These are phyloP conservation scores for Drosophila pseudotalamancana DNA, from an alignment of 2,888 invertebrate species.

Conservation along the genomic window DNA sequence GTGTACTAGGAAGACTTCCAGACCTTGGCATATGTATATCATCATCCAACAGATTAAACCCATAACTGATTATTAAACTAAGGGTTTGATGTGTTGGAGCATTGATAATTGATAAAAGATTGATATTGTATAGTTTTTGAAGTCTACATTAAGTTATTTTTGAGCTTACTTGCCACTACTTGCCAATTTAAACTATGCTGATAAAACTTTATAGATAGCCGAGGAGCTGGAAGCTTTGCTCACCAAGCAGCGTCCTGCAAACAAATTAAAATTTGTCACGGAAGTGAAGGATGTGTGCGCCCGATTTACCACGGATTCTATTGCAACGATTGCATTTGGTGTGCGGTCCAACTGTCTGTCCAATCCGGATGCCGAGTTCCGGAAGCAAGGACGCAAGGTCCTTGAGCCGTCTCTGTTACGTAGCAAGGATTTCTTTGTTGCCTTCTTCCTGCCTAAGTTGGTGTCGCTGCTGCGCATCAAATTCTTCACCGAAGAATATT, in stretches of 20 bases:
- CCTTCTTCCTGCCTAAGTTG: slow-evolving; percentile 81
- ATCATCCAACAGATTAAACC: too few relatives aligned
- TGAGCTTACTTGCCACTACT: too few relatives aligned
- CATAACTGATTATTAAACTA: too few relatives aligned
- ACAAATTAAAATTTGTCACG: slow-evolving; percentile 36
- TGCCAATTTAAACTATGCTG: not conserved
- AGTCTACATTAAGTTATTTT: too few relatives aligned
- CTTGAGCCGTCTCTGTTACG: slow-evolving; percentile 64
- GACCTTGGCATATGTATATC: too few relatives aligned
- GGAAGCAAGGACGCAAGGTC: slow-evolving; percentile 65
- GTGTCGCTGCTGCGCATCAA: slow-evolving; percentile 68
- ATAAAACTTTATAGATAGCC: slow-evolving; percentile 62
- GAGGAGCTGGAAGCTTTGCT: slow-evolving; percentile 70
- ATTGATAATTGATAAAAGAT: too few relatives aligned
- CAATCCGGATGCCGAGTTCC: slow-evolving; percentile 81
- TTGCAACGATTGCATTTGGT: slow-evolving; percentile 82
- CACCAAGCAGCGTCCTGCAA: slow-evolving; percentile 6
- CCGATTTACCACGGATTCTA: slow-evolving; percentile 81
- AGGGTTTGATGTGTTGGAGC: too few relatives aligned
- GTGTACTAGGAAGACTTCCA: too few relatives aligned
- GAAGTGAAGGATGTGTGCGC: slow-evolving; percentile 80
- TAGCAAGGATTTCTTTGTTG: slow-evolving; percentile 71
- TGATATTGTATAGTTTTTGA: too few relatives aligned
- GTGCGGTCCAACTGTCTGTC: slow-evolving; percentile 78
- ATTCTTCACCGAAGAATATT: slow-evolving; percentile 72